Conservation (phyloP, 1,140 invertebrate genomes). For the Zaprionus lachaisei region DNA sequence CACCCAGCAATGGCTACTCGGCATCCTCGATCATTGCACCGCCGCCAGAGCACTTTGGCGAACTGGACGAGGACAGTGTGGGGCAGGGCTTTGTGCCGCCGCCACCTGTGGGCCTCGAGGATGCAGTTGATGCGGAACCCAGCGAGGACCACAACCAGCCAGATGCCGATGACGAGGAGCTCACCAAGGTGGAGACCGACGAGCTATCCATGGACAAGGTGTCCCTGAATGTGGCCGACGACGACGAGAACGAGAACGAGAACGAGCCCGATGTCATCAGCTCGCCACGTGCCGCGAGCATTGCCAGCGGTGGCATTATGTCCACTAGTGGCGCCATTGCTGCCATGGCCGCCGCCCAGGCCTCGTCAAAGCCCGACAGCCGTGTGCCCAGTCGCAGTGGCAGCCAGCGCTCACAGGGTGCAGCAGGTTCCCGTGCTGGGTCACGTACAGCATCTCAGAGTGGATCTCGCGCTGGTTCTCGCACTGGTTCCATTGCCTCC, state of each 20-base stretch:
- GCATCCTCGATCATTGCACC: slow-evolving; percentile 79
- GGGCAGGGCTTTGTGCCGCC: slow-evolving; percentile 62
- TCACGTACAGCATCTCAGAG: slow-evolving; percentile 41
- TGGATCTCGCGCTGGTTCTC: slow-evolving; percentile 50
- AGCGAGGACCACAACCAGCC: slow-evolving; percentile 19
- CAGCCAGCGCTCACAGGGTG: slow-evolving; percentile 53
- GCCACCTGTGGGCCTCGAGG: slow-evolving; percentile 51
- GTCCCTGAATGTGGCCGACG: slow-evolving; percentile 56
- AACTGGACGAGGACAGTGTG: slow-evolving; percentile 63
- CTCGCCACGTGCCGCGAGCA: slow-evolving; percentile 66
- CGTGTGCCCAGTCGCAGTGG: slow-evolving; percentile 73
- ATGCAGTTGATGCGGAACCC: slow-evolving; percentile 17
- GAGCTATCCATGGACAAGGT: slow-evolving; percentile 70
- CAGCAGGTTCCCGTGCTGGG: slow-evolving; percentile 27
- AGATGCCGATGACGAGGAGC: slow-evolving; percentile 58
- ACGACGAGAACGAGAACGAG: slow-evolving; percentile 29
- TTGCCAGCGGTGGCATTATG: slow-evolving; percentile 61
- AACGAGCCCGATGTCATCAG: slow-evolving; percentile 62
- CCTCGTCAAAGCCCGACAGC: slow-evolving; percentile 55
- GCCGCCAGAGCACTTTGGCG: slow-evolving; percentile 72
- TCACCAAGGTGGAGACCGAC: slow-evolving; percentile 67
- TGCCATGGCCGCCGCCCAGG: slow-evolving; percentile 35
- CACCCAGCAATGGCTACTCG: slow-evolving; percentile 80
- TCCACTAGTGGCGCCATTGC: slow-evolving; percentile 60
- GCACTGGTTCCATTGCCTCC: slow-evolving; percentile 53